phyloP scores from a whole-genome alignment of 1,140 invertebrate genomes.

The Eriosoma lanigerum region DNA sequence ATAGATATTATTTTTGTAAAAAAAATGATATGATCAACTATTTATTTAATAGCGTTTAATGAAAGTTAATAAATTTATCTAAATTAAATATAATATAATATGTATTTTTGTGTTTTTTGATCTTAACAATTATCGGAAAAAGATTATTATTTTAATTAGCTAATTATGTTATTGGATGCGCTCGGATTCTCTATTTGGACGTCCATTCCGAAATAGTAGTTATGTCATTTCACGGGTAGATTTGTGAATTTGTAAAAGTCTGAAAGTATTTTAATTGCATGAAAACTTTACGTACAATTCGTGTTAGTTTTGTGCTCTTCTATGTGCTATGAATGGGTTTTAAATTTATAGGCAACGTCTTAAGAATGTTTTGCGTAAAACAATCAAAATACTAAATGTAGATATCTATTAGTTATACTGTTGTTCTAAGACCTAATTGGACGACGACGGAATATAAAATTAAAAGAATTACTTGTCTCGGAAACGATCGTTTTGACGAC shows the following conservation, averaged over 20 bases:
- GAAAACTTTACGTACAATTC: conserved; percentile 6
- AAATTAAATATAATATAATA: too few relatives aligned
- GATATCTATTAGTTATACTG: conserved; percentile 28
- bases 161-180: too few relatives aligned
- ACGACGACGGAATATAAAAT: not conserved
- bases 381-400: conserved; percentile 16
- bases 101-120: too few relatives aligned
- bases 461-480: conserved; percentile 5
- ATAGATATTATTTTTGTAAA: too few relatives aligned
- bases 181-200: not conserved
- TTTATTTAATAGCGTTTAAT: too few relatives aligned
- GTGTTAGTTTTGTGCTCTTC: not conserved
- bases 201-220: not conserved
- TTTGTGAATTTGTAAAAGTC: not conserved
- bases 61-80: too few relatives aligned
- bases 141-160: too few relatives aligned
- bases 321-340: not conserved
- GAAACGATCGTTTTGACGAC: conserved; percentile 23
- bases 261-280: conserved; percentile 4
- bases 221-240: conserved; percentile 25
- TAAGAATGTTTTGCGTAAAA: conserved; percentile 1
- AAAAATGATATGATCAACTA: too few relatives aligned
- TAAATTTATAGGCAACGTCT: conserved; percentile 13
- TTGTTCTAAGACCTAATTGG: conserved; percentile 10
- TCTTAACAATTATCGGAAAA: too few relatives aligned